Conservation (phyloP, 2,113 vertebrate genomes). For the Anthoscopus minutus region DNA sequence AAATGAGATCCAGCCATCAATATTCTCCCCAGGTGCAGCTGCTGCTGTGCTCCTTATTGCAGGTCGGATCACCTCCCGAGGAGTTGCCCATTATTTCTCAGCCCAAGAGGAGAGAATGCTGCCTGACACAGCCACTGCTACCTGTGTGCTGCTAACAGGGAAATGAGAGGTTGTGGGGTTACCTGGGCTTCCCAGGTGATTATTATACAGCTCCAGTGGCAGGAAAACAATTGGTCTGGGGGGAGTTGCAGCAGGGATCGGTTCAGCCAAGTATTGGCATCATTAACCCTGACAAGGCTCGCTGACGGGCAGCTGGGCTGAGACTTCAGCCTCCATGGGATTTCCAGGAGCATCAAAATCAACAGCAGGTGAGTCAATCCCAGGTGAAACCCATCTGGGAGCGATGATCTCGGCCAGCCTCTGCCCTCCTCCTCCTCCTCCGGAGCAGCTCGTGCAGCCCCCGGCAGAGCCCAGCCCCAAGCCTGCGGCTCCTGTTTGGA, state of each 20-base stretch:
- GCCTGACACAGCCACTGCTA: neutral
- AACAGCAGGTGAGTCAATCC: neutral
- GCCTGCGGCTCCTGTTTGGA: accelerated
- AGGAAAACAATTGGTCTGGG: neutral
- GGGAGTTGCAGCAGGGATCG: neutral
- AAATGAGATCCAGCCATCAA: neutral
- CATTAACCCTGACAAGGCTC: neutral
- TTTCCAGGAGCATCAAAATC: neutral
- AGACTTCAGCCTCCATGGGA: neutral
- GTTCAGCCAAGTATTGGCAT: neutral
- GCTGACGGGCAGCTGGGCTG: neutral
- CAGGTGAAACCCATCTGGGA: accelerated
- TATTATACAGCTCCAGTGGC: neutral
- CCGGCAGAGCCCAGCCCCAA: neutral
- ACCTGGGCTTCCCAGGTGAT: neutral
- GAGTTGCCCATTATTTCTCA: neutral
- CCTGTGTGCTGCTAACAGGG: neutral
- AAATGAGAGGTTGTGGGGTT: neutral
- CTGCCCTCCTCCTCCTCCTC: neutral
- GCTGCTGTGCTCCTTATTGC: neutral
- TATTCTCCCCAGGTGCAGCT: neutral
- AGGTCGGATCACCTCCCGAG: neutral
- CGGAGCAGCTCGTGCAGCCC: accelerated
- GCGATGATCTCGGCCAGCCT: accelerated
- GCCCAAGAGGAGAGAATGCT: neutral